A percentile compares a stretch with the other conserved stretches of the same genome.
Conservation (phyloP, 2,113 vertebrate genomes). For the Vulpes ferrilata region DNA sequence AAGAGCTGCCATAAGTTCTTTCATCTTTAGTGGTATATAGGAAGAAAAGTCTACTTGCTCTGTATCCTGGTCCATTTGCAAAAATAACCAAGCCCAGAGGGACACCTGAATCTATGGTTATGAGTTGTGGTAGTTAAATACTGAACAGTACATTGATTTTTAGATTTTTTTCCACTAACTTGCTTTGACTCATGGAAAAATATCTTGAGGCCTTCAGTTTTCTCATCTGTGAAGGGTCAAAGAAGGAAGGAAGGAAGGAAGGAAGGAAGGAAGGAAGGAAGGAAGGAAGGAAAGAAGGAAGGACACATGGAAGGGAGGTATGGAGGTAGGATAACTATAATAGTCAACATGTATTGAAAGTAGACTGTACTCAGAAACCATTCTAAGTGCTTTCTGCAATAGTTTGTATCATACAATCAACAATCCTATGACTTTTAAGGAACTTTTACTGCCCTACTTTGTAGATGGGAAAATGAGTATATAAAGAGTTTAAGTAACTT, state of each 20-base stretch:
- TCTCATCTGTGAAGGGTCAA: background rate
- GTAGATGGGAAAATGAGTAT: background rate
- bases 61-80: background rate
- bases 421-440: background rate
- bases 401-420: background rate
- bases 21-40: background rate
- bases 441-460: background rate
- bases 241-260: accelerated
- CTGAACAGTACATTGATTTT: background rate
- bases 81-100: background rate
- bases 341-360: background rate
- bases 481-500: background rate
- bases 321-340: background rate
- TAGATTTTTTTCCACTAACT: background rate
- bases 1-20: background rate
- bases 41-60: background rate
- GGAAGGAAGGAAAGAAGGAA: background rate
- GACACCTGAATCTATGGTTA: background rate
- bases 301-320: background rate
- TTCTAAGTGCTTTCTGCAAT: background rate
- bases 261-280: background rate
- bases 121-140: background rate
- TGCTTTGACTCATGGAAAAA: background rate
- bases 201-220: background rate
- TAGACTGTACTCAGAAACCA: background rate